Base-by-base conservation (phyloP, 2,888 invertebrate species). In the Yponomeuta cagnagella region DNA sequence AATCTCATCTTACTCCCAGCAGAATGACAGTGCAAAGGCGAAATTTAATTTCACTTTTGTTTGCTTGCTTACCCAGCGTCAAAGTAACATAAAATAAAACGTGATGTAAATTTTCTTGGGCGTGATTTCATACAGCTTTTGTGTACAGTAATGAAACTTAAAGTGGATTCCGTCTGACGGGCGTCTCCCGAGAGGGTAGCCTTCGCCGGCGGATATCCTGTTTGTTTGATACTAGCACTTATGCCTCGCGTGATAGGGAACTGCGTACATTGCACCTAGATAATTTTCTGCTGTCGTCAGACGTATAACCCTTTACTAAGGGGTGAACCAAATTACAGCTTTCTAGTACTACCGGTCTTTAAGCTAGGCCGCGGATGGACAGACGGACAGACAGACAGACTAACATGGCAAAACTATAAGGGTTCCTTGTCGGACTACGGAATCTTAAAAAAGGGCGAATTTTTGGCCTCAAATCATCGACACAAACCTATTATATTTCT, bases 31-130 rank as follows among this genome's bases (percentile, higher is more conserved):
- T 30, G 73, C 74, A 75, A 73, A 73, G 74, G 75, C 74, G 77
- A 77, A 81, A 82, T 82, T 82, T 79, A 80, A 82, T 82, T 82
- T 82, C 75, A 74, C 65, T 65, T 65, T 65, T 64, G 64, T 30
- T 31, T 65, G 33, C 65, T 77, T 79, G 77, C 77, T 77, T 77
- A 75, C 76, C 72, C 73, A 69, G 69, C 74, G 73, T 76, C 76
- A 78, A 77, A 78, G 76, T 63, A 64, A 68, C 63, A 69, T 70
- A 48, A 76, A 78, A 78, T 74, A 75, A 74, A 76, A 76, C 76
- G 76, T 76, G 74, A 77, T 65, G 31, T 65, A 65, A 65, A 65
- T 31, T 69, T 48, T 69, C 65, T 65, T 58, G 52, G 52, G 52
- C 52, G 52, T 58, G 52, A 58, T 12, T 58, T 58, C 52, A 58